A percentile compares a stretch with the other conserved stretches of the same genome.
These are phyloP conservation scores for Pelagia noctiluca DNA, from an alignment of 30 jellyfish, hydroid and myxozoan species.

Conservation along the genomic window DNA sequence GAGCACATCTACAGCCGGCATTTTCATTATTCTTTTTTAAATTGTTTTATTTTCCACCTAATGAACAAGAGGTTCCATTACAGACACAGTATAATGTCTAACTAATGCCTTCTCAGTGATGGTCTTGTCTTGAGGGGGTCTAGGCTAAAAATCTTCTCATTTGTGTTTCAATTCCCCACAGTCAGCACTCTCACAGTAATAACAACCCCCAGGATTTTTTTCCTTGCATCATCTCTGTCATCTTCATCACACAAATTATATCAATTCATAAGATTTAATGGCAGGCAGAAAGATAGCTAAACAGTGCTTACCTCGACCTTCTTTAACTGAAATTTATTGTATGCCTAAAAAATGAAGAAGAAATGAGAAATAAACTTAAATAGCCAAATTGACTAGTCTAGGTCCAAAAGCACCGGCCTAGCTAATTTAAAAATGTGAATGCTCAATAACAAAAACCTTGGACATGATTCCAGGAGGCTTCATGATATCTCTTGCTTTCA, in stretches of 20 bases:
- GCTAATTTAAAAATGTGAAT: neutral
- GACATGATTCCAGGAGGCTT: constrained; percentile 87
- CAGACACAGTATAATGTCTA: no score
- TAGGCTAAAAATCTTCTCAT: neutral
- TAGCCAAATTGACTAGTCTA: neutral
- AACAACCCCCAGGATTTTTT: neutral
- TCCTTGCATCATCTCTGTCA: neutral
- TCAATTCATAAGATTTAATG: neutral
- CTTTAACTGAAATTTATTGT: constrained; percentile 67
- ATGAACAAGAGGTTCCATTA: no score
- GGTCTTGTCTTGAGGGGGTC: no score
- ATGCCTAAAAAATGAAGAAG: constrained; percentile 54
- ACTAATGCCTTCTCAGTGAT: no score
- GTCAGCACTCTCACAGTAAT: neutral
- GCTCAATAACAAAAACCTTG: constrained; percentile 40
- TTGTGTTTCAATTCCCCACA: neutral
- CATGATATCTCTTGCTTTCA: constrained; percentile 45
- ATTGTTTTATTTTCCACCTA: no score
- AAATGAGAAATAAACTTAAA: neutral
- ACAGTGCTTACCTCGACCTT: constrained; percentile 77
- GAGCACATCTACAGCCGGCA: no score
- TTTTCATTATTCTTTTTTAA: no score
- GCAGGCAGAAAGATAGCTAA: no score
- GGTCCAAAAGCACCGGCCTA: neutral
- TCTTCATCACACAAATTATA: neutral